Base-by-base conservation (phyloP, 2,888 invertebrate genomes). In the Lepidocyrtoides sp. region DNA sequence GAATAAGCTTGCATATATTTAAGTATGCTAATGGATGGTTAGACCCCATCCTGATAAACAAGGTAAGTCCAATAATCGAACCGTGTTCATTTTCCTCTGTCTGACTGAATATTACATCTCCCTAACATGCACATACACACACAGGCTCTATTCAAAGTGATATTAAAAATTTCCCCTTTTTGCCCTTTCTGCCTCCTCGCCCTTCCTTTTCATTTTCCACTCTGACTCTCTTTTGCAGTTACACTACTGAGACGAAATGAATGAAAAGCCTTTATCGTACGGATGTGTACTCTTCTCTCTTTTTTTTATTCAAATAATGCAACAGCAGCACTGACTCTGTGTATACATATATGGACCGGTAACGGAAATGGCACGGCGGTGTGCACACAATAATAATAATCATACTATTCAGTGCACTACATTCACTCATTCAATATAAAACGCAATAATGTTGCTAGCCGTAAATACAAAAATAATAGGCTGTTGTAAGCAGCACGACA, bases 341-440 rank as follows among this genome's bases (percentile, higher is more conserved):
- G 26, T 32, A 54, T 29, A 17, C 17, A 48, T 77, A 77, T 79
- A 57, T 77, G 48, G 86, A 77, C 86, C 86, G 86, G 77, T 86
- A 86, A 86, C 86, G 86, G 86, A 86, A 86, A 86, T 86, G 86
- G 86, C 86, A 86, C 86, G 63, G 60, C 32, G 63, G 84, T 69
- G 69, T 69, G 84, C 85, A 85, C 85, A 85, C 69, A 63, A 66
- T 75, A 75, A 75, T 72, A 17, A 44, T n/a, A 20, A n/a, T 75
- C 69, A 69, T 69, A n/a, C 44, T 44, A 75, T 75, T 48, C 48
- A 3, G n/a, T 29, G n/a, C 7, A 48, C 44, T 48, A 29, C 23
- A 75, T 36, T n/a, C 69, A 66, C 4, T 17, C 72, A 44, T 72
- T 23, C 72, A 14, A 20, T 14, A 54, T 36, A 85, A 85, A 72